Percentiles rank a stretch among this genome's conserved stretches.
These are phyloP conservation scores for Latrodectus elegans DNA, from an alignment of 2,888 invertebrate genomes.

Conservation along the genomic window DNA sequence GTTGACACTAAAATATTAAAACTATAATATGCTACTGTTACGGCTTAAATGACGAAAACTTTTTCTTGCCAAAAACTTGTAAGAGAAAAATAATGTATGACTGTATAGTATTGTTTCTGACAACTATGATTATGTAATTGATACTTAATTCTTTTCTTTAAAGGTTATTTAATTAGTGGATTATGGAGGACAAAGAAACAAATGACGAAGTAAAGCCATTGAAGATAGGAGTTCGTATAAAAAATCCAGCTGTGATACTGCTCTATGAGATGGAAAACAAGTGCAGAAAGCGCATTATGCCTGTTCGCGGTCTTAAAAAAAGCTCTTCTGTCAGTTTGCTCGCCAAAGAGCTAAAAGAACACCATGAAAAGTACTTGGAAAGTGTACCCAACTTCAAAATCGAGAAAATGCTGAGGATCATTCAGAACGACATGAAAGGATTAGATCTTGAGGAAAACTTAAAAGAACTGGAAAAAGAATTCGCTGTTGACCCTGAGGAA, in stretches of 20 bases:
- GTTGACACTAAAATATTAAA: too few relatives aligned
- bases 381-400: constrained; percentile 75
- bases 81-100: too few relatives aligned
- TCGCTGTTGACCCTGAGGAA: constrained; percentile 76
- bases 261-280: constrained; percentile 75
- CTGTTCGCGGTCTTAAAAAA: constrained; percentile 76
- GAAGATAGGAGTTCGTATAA: constrained; percentile 75
- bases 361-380: constrained; percentile 75
- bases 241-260: constrained; percentile 75
- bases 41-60: too few relatives aligned
- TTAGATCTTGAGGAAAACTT: constrained; percentile 75
- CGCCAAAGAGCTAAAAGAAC: constrained; percentile 74
- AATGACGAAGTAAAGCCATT: constrained; percentile 22
- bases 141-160: too few relatives aligned
- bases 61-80: too few relatives aligned
- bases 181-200: neutral
- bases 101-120: too few relatives aligned
- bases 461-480: constrained; percentile 73
- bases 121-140: too few relatives aligned
- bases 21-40: too few relatives aligned
- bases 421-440: constrained; percentile 76
- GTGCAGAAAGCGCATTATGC: constrained; percentile 75
- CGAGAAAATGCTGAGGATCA: constrained; percentile 76
- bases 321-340: constrained; percentile 74
- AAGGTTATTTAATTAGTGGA: too few relatives aligned